Conservation (phyloP, 2,888 invertebrate genomes). For the Meghimatium bilineatum region DNA sequence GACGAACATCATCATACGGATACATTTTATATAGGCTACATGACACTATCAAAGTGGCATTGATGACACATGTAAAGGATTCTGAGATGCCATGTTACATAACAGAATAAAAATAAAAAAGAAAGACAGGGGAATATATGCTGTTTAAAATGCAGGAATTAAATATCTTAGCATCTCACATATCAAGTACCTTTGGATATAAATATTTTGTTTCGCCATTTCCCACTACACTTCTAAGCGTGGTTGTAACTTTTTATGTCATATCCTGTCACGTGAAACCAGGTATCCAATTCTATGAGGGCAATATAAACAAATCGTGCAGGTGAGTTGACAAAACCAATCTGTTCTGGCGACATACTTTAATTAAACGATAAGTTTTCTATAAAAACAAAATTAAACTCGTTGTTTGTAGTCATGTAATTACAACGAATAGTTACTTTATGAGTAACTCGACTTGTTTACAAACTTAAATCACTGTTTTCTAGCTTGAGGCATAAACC, state of each 20-base stretch:
- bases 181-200: too few species aligned
- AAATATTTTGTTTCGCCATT: neutral
- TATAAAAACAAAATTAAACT: neutral
- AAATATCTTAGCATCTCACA: too few species aligned
- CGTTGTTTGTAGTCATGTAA: neutral
- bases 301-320: conserved; percentile 24
- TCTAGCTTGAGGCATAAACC: neutral
- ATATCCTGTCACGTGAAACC: conserved; percentile 7
- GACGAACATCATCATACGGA: too few species aligned
- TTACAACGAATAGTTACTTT: neutral
- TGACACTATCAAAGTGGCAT: too few species aligned
- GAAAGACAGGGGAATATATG: too few species aligned
- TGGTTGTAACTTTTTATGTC: neutral
- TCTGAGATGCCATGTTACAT: too few species aligned
- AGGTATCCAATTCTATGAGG: neutral
- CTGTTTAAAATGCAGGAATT: too few species aligned
- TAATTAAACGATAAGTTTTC: too few species aligned
- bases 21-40: too few species aligned
- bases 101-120: too few species aligned
- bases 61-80: too few species aligned
- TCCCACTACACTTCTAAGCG: neutral
- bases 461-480: neutral
- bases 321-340: neutral
- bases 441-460: neutral
- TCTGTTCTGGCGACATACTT: too few species aligned